phyloP scores from a whole-genome alignment of 1,140 invertebrate species.

The Ostrea edulis region DNA sequence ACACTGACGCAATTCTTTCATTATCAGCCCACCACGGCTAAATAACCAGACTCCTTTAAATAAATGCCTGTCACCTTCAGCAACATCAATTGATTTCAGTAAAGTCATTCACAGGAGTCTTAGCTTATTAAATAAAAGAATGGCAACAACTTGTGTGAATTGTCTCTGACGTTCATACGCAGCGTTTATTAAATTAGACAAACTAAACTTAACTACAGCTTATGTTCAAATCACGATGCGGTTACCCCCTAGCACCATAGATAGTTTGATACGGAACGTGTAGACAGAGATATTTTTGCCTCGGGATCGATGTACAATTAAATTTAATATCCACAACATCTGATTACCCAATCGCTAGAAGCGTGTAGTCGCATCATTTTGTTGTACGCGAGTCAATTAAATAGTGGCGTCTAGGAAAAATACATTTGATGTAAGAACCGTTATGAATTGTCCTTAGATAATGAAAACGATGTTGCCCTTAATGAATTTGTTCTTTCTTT shows the following conservation, averaged over 20 bases:
- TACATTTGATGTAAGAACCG: not conserved
- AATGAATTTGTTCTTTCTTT: not conserved
- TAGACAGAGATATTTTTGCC: constrained; percentile 35
- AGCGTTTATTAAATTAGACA: not conserved
- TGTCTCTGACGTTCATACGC: not conserved
- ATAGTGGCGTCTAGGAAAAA: not conserved
- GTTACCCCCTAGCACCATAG: not conserved
- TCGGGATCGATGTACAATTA: constrained; percentile 38
- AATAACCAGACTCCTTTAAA: not conserved
- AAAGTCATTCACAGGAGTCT: not conserved
- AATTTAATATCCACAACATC: constrained; percentile 35
- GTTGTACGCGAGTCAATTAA: not conserved
- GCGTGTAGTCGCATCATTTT: constrained; percentile 6
- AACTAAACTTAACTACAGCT: constrained; percentile 28
- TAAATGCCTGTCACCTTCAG: not conserved
- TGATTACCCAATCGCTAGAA: constrained; percentile 26
- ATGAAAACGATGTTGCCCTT: not conserved
- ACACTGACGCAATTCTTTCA: not conserved
- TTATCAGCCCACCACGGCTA: not conserved
- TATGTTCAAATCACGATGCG: constrained; percentile 10
- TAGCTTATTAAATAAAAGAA: not conserved
- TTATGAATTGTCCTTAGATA: not conserved
- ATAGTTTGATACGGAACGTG: constrained; percentile 15
- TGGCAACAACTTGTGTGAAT: not conserved
- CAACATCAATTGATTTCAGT: not conserved